Evolutionary conservation across 2,888 invertebrate genomes (phyloP).

Genomic region (Drosophila hamatofila): DNA sequence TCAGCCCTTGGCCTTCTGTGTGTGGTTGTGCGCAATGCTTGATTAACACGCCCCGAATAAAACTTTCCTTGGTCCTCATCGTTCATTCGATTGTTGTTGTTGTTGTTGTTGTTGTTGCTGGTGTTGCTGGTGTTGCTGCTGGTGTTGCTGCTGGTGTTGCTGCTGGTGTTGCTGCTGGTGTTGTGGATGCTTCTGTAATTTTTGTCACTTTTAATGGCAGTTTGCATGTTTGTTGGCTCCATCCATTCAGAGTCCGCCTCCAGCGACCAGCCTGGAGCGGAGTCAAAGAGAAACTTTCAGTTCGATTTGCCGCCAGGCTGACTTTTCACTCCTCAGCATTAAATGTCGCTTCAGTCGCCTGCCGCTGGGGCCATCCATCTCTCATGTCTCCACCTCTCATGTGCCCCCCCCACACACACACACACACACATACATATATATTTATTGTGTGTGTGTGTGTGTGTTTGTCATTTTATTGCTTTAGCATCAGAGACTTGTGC

Average conservation of each 20-base stretch:
- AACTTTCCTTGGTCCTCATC: conserved; percentile 46
- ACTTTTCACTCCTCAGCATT: conserved; percentile 53
- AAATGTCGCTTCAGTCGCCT: conserved; percentile 30
- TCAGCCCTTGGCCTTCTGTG: background rate
- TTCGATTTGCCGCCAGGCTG: conserved; percentile 76
- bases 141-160: background rate
- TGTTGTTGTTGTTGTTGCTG: background rate
- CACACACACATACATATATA: too few relatives aligned
- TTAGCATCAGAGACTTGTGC: conserved; percentile 52
- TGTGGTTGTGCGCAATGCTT: conserved; percentile 40
- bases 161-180: conserved; percentile 14
- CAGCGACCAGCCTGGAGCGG: background rate
- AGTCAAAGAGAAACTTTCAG: conserved; percentile 58
- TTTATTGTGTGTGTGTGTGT: conserved; percentile 30
- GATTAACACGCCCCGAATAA: conserved; percentile 55
- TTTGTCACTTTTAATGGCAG: conserved; percentile 77
- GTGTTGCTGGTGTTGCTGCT: too few relatives aligned
- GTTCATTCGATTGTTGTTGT: conserved; percentile 17
- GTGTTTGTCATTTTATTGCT: conserved; percentile 63
- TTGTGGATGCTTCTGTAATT: conserved; percentile 51
- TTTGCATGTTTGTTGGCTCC: conserved; percentile 55
- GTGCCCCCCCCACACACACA: background rate
- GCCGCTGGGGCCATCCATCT: conserved; percentile 8
- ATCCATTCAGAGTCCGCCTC: background rate
- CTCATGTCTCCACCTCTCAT: background rate